Conservation (phyloP, 2,113 vertebrate species). For the Fulica atra region DNA sequence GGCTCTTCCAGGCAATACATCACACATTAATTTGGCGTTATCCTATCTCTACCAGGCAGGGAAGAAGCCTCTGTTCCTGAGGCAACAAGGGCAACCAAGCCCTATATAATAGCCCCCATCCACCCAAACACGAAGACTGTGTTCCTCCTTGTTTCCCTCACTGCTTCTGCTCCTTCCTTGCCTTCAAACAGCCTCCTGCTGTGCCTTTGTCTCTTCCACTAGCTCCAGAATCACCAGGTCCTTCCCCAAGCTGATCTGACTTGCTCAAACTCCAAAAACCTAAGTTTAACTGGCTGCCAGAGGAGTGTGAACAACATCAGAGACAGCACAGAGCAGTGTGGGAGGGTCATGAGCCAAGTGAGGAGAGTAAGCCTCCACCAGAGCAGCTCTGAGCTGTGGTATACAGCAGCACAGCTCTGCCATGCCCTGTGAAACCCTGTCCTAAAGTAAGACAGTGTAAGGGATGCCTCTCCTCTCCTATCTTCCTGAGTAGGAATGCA, state of each 20-base stretch:
- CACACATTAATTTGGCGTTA: background rate
- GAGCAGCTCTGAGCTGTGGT: accelerated
- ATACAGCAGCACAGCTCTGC: background rate
- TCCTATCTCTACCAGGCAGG: background rate
- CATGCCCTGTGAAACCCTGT: background rate
- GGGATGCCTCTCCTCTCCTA: background rate
- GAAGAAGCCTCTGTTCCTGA: background rate
- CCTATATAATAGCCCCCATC: background rate
- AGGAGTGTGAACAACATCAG: background rate
- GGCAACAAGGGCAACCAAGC: background rate
- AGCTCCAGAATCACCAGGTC: background rate
- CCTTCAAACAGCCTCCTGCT: background rate
- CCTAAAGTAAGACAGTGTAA: background rate
- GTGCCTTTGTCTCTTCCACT: background rate
- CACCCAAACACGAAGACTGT: background rate
- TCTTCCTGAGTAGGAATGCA: background rate
- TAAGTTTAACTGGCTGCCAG: background rate
- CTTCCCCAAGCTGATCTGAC: background rate
- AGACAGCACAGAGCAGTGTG: background rate
- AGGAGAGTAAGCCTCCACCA: background rate
- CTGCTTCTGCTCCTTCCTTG: background rate
- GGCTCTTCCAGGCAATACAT: constrained; percentile 1
- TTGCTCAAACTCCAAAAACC: background rate
- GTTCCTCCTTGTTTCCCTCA: background rate
- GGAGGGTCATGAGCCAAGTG: accelerated